Evolutionary conservation across 2,888 invertebrate species (phyloP).

Genomic region (Drosophila koepferae): DNA sequence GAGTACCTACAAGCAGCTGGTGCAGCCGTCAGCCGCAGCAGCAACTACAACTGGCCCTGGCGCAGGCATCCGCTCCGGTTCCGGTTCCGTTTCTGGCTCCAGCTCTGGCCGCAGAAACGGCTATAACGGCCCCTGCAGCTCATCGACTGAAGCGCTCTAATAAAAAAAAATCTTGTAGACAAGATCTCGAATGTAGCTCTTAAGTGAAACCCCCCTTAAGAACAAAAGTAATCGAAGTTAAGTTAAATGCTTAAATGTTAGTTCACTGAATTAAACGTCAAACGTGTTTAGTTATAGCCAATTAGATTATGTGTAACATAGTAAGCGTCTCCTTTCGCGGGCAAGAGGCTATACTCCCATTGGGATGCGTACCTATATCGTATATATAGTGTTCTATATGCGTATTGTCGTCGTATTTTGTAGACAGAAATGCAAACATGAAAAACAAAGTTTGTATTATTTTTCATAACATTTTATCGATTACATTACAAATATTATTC

Average conservation of each 20-base stretch:
- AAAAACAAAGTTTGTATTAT: not conserved
- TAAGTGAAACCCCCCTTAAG: conserved; percentile 11
- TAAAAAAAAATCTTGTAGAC: not conserved
- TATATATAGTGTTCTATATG: conserved; percentile 56
- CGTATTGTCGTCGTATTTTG: not conserved
- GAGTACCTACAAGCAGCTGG: conserved; percentile 65
- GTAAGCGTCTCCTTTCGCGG: conserved; percentile 53
- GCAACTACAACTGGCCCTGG: conserved; percentile 15
- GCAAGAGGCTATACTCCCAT: conserved; percentile 19
- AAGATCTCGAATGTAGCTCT: conserved; percentile 12
- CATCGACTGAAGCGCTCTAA: conserved; percentile 86
- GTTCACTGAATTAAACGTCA: conserved; percentile 65
- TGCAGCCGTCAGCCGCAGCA: conserved; percentile 53
- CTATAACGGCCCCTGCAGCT: conserved; percentile 86
- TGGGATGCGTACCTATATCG: conserved; percentile 20
- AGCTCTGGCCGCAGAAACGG: conserved; percentile 47
- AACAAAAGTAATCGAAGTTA: conserved; percentile 27
- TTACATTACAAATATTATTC: not conserved
- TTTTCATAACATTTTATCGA: not conserved
- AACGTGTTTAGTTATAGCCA: conserved; percentile 74
- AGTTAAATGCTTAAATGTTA: conserved; percentile 54
- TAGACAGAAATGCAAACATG: not conserved
- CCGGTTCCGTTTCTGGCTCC: not conserved
- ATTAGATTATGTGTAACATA: conserved; percentile 77
- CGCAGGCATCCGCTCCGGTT: conserved; percentile 19